Evolutionary conservation across 2,797 vertebrate species (phyloP).

Genomic region (Ptychadena robeensis): DNA sequence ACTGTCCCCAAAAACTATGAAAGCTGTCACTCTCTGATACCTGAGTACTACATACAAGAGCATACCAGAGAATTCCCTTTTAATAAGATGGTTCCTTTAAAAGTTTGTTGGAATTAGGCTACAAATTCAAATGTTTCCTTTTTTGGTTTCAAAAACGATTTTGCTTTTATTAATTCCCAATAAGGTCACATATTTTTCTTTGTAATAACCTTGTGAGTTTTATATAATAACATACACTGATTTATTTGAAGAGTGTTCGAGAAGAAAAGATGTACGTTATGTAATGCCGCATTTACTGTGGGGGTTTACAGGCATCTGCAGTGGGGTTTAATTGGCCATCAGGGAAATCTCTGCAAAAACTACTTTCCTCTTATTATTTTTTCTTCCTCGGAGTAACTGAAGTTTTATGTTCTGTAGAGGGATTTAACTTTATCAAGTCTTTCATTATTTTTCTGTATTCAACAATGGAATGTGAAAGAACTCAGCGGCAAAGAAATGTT

Average conservation of each 20-base stretch:
- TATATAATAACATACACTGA: slow-evolving; percentile 4
- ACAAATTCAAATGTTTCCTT: background rate
- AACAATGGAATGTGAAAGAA: slow-evolving; percentile 21
- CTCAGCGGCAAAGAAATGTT: slow-evolving; percentile 7
- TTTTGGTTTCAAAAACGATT: no score
- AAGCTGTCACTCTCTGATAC: no score
- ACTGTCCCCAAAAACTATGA: no score
- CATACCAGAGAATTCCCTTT: no score
- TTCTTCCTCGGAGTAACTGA: slow-evolving; percentile 1
- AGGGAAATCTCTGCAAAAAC: slow-evolving; percentile 45
- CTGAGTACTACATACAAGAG: no score
- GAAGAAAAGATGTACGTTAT: slow-evolving; percentile 25
- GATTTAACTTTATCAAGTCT: slow-evolving; percentile 27
- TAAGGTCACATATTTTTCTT: background rate
- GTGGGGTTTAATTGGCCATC: slow-evolving; percentile 53
- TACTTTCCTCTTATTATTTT: slow-evolving; percentile 44
- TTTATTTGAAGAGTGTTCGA: slow-evolving; percentile 22
- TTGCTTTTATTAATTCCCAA: background rate
- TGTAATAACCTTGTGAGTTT: background rate
- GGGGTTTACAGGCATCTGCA: slow-evolving; percentile 21
- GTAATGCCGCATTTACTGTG: slow-evolving; percentile 37
- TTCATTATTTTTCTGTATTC: slow-evolving; percentile 21
- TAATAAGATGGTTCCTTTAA: no score
- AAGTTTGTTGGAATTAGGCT: background rate
- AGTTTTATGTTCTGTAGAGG: slow-evolving; percentile 23